Evolutionary conservation across 2,888 invertebrate genomes (phyloP), one percentile per base, ranked within the genome.

Genomic region (Andricus quercusramuli): DNA sequence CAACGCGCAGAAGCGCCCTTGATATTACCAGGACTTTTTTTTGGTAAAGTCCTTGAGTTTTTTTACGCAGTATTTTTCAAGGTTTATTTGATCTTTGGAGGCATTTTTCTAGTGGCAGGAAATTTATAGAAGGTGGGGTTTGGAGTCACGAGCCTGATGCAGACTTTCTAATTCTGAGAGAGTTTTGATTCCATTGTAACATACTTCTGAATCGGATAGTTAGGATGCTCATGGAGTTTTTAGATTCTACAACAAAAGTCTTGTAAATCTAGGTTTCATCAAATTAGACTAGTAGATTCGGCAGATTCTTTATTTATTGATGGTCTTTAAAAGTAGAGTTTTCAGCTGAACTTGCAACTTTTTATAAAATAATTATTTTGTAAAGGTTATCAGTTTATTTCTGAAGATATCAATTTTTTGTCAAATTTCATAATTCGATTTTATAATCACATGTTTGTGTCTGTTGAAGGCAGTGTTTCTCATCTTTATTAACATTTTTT

Each of bases 161-260:
- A 22, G 32, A 74, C 74, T 74, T 74, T 74, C 74, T 74, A 74
- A 74, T 74, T n/a, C 47, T 70, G 20, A 44, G 29, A 47, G 13
- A 68, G 44, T 25, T 25, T 47, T 22, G 9, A 44, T 70, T 56
- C 32, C 2, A 25, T n/a, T 56, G 29, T 37, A 74, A 56, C 74
- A 74, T 74, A 70, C 70, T 74, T 74, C n/a, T 32, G 13, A 2
- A 32, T 47, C 56, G 8, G 56, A 8, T n/a, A 8, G n/a, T n/a
- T n/a, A n/a, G 5, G 56, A 56, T 15, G 44, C 44, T 15, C 15
- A 15, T 44, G 41, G 41, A 8, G 6, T 56, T 56, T 56, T 56
- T n/a, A n/a, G 8, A 56, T 56, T 56, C 20, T 20, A 3, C n/a
- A 56, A 2, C 6, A 2, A 51, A 6, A n/a, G n/a, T 8, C 9